Evolutionary conservation across 2,888 invertebrate species (phyloP).

Genomic region (Oithona nana): DNA sequence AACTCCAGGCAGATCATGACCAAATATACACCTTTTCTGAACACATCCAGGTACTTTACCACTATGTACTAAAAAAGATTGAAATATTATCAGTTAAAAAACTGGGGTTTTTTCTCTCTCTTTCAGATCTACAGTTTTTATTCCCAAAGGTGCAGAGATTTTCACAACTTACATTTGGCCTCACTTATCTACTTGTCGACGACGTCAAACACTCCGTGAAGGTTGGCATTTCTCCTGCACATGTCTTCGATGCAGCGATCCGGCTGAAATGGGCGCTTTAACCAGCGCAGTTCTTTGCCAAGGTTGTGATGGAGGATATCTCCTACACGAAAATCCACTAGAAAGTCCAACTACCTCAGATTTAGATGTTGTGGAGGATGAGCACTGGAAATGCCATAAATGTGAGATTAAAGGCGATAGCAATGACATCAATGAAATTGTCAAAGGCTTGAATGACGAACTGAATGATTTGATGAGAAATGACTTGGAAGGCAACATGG

Average conservation of each 20-base stretch:
- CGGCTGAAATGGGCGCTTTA: conserved; percentile 21
- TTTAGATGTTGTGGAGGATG: background rate
- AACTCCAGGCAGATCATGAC: background rate
- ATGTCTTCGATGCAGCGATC: conserved; percentile 21
- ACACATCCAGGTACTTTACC: background rate
- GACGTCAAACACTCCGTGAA: conserved; percentile 21
- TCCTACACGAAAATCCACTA: conserved; percentile 10
- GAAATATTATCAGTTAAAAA: too few relatives aligned
- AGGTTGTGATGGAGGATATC: conserved; percentile 17
- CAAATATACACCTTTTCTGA: background rate
- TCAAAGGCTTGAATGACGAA: background rate
- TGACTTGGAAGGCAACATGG: background rate
- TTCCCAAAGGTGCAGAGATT: background rate
- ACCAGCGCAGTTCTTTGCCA: conserved; percentile 21
- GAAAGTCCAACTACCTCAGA: too few relatives aligned
- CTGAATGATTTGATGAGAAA: background rate
- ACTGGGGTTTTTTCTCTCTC: background rate
- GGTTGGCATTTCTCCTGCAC: conserved; percentile 22
- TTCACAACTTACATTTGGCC: background rate
- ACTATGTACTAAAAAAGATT: too few relatives aligned
- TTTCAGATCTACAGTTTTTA: background rate
- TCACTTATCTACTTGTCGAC: background rate
- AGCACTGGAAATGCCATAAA: background rate
- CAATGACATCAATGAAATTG: background rate
- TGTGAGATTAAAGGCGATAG: background rate